phyloP scores from a whole-genome alignment of 2,113 vertebrate genomes.

The Larimichthys polyactis region DNA sequence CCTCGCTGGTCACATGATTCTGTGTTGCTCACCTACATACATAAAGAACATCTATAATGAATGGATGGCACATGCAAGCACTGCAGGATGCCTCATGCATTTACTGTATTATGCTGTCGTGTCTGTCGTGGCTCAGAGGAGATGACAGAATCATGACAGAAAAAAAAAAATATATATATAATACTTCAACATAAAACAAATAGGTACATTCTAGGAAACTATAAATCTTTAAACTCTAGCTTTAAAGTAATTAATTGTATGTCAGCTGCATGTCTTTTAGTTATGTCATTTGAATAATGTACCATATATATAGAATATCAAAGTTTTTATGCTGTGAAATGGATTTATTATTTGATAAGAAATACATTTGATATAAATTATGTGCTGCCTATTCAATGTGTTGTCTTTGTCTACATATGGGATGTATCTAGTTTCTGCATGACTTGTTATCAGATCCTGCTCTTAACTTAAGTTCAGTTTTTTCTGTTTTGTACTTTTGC shows the following conservation, averaged over 20 bases:
- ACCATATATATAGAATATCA: not conserved
- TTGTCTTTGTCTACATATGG: not conserved
- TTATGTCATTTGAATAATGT: not conserved
- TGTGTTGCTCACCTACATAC: conserved; percentile 7
- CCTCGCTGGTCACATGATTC: conserved; percentile 27
- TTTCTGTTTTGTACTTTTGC: not conserved
- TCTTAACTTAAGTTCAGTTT: not conserved
- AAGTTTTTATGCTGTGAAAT: not conserved
- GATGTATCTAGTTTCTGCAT: not conserved
- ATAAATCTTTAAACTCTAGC: not conserved
- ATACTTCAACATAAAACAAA: not conserved
- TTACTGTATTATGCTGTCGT: not conserved
- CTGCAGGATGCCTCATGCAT: conserved; percentile 14
- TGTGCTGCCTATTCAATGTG: not conserved
- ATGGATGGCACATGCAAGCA: conserved; percentile 6
- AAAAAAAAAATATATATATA: not conserved
- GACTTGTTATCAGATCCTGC: not conserved
- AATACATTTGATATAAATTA: not conserved
- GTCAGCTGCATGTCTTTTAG: not conserved
- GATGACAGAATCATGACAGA: not conserved
- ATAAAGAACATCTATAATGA: conserved; percentile 33
- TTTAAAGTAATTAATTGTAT: not conserved
- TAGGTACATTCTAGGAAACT: not conserved
- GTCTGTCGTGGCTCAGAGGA: not conserved
- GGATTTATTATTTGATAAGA: not conserved